Conservation (phyloP, 2,888 invertebrate genomes). For the Torymus auratus region DNA sequence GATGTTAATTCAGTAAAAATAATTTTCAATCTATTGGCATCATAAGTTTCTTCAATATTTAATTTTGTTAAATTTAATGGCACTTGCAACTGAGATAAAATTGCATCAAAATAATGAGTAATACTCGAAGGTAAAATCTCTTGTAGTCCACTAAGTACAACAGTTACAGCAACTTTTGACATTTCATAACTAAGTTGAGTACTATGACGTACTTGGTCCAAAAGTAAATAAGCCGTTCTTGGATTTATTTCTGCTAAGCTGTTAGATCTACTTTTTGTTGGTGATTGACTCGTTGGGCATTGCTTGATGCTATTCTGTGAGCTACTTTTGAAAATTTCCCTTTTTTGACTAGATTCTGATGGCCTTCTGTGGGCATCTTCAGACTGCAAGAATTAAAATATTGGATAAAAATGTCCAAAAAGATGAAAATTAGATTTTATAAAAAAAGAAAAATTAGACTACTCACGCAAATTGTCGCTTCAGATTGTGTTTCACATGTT, state of each 20-base stretch:
- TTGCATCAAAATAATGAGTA: constrained; percentile 80
- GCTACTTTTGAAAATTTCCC: constrained; percentile 65
- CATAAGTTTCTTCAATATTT: constrained; percentile 89
- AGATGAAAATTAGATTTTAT: neutral
- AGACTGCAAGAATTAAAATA: constrained; percentile 31
- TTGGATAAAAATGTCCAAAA: neutral
- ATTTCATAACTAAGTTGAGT: constrained; percentile 92
- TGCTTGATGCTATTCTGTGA: constrained; percentile 66
- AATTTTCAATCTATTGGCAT: constrained; percentile 88
- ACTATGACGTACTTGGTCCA: constrained; percentile 88
- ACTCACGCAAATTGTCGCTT: constrained; percentile 52
- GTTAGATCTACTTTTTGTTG: constrained; percentile 68
- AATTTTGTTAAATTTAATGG: constrained; percentile 82
- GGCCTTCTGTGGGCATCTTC: constrained; percentile 33
- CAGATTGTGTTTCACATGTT: constrained; percentile 68
- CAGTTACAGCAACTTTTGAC: constrained; percentile 89
- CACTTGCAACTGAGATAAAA: constrained; percentile 80
- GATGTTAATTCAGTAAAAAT: constrained; percentile 90
- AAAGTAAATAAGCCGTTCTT: constrained; percentile 84
- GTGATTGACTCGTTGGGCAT: constrained; percentile 65
- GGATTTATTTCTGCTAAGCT: constrained; percentile 72
- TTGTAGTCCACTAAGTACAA: constrained; percentile 82
- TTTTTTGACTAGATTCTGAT: constrained; percentile 61
- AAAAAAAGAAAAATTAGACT: neutral
- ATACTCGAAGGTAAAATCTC: constrained; percentile 80